A percentile compares a stretch with the other conserved stretches of the same genome.
These are phyloP conservation scores for Ageneiosus marmoratus DNA, from an alignment of 2,113 vertebrate species.

Conservation along the genomic window DNA sequence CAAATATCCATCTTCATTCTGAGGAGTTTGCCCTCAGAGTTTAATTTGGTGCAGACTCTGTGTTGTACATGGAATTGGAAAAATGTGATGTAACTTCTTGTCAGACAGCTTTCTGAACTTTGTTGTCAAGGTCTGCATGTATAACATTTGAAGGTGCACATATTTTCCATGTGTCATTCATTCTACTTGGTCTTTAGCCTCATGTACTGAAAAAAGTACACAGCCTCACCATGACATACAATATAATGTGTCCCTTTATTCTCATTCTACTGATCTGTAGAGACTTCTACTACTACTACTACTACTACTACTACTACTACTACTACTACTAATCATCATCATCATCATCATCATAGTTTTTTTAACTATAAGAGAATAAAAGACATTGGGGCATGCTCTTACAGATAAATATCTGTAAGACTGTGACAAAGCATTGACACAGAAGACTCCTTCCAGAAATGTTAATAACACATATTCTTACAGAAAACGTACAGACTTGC, in stretches of 20 bases:
- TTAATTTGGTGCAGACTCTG: slow-evolving; percentile 15
- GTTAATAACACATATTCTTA: background rate
- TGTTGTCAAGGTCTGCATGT: background rate
- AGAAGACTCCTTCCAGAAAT: background rate
- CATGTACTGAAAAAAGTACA: background rate
- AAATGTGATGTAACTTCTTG: slow-evolving; percentile 55
- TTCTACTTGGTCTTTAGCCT: background rate
- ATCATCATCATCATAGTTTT: background rate
- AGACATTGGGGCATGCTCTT: background rate
- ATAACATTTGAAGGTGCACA: background rate
- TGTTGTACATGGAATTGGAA: slow-evolving; percentile 2
- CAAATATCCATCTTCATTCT: background rate
- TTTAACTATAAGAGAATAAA: background rate
- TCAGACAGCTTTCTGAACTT: slow-evolving; percentile 69
- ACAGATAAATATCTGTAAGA: background rate
- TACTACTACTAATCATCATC: background rate
- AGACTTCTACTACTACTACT: too few relatives aligned
- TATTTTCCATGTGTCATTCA: background rate
- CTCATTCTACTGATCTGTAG: background rate
- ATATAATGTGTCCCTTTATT: background rate
- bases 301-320: background rate
- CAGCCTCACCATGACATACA: background rate
- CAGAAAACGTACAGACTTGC: too few relatives aligned
- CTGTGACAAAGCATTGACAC: background rate
- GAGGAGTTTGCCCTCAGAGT: background rate